Conservation (phyloP, 2,888 invertebrate species). For the Camptogramma bilineatum region DNA sequence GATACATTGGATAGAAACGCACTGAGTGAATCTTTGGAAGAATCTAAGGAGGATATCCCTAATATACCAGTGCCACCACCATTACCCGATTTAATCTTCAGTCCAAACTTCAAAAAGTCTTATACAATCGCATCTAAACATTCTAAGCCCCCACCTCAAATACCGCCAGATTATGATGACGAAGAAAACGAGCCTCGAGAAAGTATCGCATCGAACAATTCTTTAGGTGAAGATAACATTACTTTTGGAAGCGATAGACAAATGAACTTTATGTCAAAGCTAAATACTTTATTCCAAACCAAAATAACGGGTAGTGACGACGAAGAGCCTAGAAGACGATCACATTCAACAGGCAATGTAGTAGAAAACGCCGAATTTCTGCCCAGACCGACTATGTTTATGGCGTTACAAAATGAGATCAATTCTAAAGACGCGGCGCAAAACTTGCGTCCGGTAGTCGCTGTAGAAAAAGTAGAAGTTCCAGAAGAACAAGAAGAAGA, state of each 20-base stretch:
- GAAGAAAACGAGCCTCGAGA: slow-evolving; percentile 56
- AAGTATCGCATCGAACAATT: slow-evolving; percentile 62
- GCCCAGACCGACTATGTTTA: slow-evolving; percentile 60
- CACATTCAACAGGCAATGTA: slow-evolving; percentile 71
- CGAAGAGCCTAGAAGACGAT: slow-evolving; percentile 65
- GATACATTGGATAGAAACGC: slow-evolving; percentile 72
- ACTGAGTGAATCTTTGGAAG: slow-evolving; percentile 59
- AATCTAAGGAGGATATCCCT: slow-evolving; percentile 56
- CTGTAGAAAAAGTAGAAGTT: slow-evolving; percentile 49
- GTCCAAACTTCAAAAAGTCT: slow-evolving; percentile 55
- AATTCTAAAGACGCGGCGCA: slow-evolving; percentile 57
- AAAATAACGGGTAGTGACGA: slow-evolving; percentile 63
- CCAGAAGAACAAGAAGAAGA: slow-evolving; percentile 56
- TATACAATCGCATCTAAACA: slow-evolving; percentile 57
- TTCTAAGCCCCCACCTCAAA: slow-evolving; percentile 35
- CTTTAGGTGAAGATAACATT: slow-evolving; percentile 62
- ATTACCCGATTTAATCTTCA: slow-evolving; percentile 68
- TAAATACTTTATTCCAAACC: slow-evolving; percentile 72
- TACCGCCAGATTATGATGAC: slow-evolving; percentile 44
- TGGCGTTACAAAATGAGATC: slow-evolving; percentile 74
- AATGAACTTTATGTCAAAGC: slow-evolving; percentile 74
- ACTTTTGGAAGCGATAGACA: slow-evolving; percentile 70
- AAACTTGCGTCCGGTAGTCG: slow-evolving; percentile 60
- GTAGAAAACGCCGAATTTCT: slow-evolving; percentile 57
- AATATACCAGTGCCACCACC: slow-evolving; percentile 77